phyloP scores from a whole-genome alignment of 2,888 invertebrate species.

The Apodemia zela region DNA sequence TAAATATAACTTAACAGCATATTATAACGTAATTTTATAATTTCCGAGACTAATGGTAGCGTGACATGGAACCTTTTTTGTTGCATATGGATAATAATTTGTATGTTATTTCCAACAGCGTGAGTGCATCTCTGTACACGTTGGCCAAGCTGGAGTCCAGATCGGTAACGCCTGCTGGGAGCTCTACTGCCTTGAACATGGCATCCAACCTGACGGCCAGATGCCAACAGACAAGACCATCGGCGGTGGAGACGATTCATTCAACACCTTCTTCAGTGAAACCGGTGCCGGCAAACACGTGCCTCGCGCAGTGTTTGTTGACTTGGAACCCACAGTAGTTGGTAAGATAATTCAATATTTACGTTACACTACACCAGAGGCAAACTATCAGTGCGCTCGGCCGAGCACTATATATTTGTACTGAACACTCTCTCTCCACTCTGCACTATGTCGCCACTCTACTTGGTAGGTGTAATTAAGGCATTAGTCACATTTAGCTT shows the following conservation, averaged over 20 bases:
- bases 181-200: conserved; percentile 92
- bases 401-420: too few relatives aligned
- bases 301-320: conserved; percentile 96
- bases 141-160: conserved; percentile 87
- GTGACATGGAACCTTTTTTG: too few relatives aligned
- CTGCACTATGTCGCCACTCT: too few relatives aligned
- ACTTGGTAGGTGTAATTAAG: too few relatives aligned
- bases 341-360: conserved; percentile 46
- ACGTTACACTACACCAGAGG: too few relatives aligned
- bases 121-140: conserved; percentile 84
- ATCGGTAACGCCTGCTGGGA: conserved; percentile 96
- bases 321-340: conserved; percentile 97
- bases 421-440: too few relatives aligned
- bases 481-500: too few relatives aligned
- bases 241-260: conserved; percentile 95
- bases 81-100: too few relatives aligned
- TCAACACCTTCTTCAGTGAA: conserved; percentile 97
- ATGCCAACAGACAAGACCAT: conserved; percentile 96
- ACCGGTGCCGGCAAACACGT: conserved; percentile 98
- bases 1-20: too few relatives aligned
- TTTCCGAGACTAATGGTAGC: too few relatives aligned
- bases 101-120: conserved; percentile 59
- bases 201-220: conserved; percentile 95
- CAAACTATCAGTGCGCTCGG: too few relatives aligned
- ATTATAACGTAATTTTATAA: too few relatives aligned